Evolutionary conservation across 2,113 vertebrate genomes (phyloP).

Genomic region (Australoheros scitulus): DNA sequence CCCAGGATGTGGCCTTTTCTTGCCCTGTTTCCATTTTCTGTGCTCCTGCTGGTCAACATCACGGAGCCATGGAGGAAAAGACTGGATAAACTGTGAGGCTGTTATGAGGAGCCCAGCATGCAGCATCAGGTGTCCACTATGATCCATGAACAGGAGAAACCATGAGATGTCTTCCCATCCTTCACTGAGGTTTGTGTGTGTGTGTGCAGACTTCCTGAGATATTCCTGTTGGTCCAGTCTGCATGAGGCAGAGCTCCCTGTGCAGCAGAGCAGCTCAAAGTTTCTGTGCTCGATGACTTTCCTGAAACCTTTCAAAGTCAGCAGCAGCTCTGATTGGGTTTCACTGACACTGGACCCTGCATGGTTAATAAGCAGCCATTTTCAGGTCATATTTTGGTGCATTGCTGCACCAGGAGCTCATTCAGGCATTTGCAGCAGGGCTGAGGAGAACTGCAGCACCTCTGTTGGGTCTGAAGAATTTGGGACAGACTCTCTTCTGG

Average conservation of each 20-base stretch:
- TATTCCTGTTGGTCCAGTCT: neutral
- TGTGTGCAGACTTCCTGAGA: neutral
- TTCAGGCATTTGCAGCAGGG: neutral
- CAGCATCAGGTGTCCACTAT: neutral
- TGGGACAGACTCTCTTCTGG: neutral
- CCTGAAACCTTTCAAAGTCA: neutral
- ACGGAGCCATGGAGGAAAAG: neutral
- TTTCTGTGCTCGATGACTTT: neutral
- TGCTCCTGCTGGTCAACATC: neutral
- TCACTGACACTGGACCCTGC: neutral
- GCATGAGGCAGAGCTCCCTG: neutral
- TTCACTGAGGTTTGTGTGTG: neutral
- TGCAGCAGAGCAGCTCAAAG: neutral
- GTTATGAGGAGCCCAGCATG: neutral
- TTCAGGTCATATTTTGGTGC: slow-evolving; percentile 12
- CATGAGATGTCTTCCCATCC: no score
- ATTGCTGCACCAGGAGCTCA: neutral
- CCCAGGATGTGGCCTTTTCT: no score
- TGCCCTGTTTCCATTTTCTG: no score
- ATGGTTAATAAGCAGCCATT: neutral
- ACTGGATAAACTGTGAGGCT: no score
- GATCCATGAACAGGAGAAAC: no score
- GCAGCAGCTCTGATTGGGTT: slow-evolving; percentile 11
- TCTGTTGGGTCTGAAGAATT: neutral
- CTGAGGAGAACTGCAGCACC: neutral